Evolutionary conservation across 2,797 vertebrate species (phyloP), one percentile per base, ranked within the genome.

Genomic region (Gymnoscopelus microlampas): DNA sequence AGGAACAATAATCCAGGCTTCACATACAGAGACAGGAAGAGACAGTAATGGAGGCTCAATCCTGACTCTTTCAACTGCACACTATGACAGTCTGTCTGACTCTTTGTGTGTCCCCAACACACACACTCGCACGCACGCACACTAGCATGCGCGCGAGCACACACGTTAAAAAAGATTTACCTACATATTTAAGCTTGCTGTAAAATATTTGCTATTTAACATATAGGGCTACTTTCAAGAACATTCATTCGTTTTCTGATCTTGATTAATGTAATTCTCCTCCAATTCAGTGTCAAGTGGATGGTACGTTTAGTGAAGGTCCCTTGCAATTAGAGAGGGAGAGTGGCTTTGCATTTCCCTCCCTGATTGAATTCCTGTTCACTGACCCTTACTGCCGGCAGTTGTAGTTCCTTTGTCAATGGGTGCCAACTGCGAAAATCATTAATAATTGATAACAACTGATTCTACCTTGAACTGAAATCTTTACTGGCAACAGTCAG

Each of bases 221-320:
- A 10, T 0, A 60, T 23, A 32, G 29, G 48, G 48, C 11, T 15
- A 44, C 47, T 61, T 35, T 55, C 5, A 23, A 1, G 50, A 53
- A 4, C 23, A 9, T 51, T 13, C 0, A n/a, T 12, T 8, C 24
- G 19, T 35, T 63, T 35, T 47, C 39, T 6, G 47, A 32, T 49
- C 47, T 50, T n/a, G 7, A 19, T n/a, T 53, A 13, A 48, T 57
- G 60, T 5, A 8, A 10, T 67, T 49, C 39, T 26, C 6, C 56
- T 9, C 39, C 3, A 7, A 24, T 56, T 55, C 3, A 11, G 23
- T 63, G 49, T 53, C 13, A 15, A 64, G 53, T 26, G 3, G 4
- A 60, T 29, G 39, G 51, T 35, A 26, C 63, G 63, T 70, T 58
- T 4, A 59, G 11, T 23, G 57, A 71, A 59, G 51, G 63, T 57